A percentile compares a stretch with the other conserved stretches of the same genome.
phyloP scores from a whole-genome alignment of 2,888 invertebrate genomes.

The Amitus sp. region DNA sequence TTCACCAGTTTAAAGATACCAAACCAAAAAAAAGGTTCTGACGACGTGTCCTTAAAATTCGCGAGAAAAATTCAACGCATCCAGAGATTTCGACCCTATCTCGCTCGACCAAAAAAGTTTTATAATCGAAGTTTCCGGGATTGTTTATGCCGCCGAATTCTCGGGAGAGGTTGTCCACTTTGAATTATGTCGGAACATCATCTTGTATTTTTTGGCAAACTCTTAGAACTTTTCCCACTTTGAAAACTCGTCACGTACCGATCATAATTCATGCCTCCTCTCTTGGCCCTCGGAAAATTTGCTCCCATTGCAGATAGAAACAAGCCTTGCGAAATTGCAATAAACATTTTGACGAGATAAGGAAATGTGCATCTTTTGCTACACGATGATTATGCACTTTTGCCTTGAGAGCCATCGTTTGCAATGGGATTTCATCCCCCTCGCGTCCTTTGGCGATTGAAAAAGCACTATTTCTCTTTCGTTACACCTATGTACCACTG shows the following conservation, averaged over 20 bases:
- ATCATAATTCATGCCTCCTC: not conserved
- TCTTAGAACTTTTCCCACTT: conserved; percentile 15
- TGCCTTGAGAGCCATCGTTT: no score
- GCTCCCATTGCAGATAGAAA: not conserved
- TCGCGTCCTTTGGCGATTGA: no score
- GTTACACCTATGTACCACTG: no score
- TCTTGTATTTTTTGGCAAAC: conserved; percentile 19
- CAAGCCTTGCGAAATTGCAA: not conserved
- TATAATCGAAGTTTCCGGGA: conserved; percentile 63
- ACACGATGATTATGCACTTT: no score
- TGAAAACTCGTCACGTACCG: conserved; percentile 1
- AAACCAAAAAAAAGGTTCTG: not conserved
- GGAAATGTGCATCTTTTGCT: not conserved
- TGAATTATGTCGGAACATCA: conserved; percentile 37
- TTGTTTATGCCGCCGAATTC: conserved; percentile 56
- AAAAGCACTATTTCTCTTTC: no score
- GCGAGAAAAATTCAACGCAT: conserved; percentile 46
- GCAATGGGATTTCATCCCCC: no score
- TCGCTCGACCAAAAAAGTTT: conserved; percentile 57
- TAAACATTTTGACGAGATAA: not conserved
- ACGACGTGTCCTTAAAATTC: conserved; percentile 11
- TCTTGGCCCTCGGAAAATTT: not conserved
- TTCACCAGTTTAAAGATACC: not conserved
- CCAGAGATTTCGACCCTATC: conserved; percentile 45
- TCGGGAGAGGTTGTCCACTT: conserved; percentile 30